Evolutionary conservation across 1,140 invertebrate genomes (phyloP), one percentile per base, ranked within the genome.

Genomic region (Hypothenemus hampei): DNA sequence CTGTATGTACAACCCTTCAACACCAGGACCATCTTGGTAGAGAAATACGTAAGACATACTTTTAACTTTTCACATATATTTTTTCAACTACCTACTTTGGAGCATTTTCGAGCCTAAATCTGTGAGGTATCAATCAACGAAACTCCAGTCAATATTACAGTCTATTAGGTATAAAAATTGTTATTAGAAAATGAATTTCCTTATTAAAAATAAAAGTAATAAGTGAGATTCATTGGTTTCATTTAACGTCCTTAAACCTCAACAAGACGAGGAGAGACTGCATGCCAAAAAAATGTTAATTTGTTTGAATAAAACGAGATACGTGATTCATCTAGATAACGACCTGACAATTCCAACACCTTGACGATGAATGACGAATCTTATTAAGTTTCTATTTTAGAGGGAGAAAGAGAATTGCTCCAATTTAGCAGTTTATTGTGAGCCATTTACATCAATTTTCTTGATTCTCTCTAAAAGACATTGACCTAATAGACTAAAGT

Each of bases 1-100:
- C n/a, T n/a, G n/a, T n/a, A n/a, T n/a, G n/a, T n/a, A n/a, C n/a
- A n/a, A n/a, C n/a, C n/a, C n/a, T n/a, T n/a, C n/a, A n/a, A n/a
- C n/a, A n/a, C n/a, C 18, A 29, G 18, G 15, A 26, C 10, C 7
- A 15, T 46, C 13, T 46, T 46, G 18, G 24, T 7, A 11, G 40
- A 21, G 40, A 19, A 23, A 13, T n/a, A 13, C 16, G 24, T 19
- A 26, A 23, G 23, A 8, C 43, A 29, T 7, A n/a, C 11, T 43
- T 11, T 21, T 45, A 48, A 13, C 31, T 8, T 19, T 33, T 20
- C 15, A 48, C 11, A 40, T 39, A 50, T 50, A 50, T 50, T 50
- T 50, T 50, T 40, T 40, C 48, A 40, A 50, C 37, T 50, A n/a
- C 10, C 48, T 37, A 50, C 35, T 13, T 50, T 15, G 23, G 16